Evolutionary conservation across 2,797 vertebrate genomes (phyloP), one percentile per base, ranked within the genome.

Genomic region (Vespertilio murinus): DNA sequence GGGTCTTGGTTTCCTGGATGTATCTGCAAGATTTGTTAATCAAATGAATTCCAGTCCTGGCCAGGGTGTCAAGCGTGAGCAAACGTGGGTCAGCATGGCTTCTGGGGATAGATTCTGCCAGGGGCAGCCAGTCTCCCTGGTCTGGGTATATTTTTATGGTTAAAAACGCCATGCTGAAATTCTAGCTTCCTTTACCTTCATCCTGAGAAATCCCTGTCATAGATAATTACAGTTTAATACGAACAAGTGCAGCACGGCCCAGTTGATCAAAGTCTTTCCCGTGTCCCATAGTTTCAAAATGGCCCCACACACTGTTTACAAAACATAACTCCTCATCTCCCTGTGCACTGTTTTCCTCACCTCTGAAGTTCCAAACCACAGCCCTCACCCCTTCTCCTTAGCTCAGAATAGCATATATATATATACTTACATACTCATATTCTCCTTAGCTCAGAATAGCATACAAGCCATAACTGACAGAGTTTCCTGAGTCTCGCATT

Each of bases 1-100:
- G 45, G 64, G 49, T 82, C 78, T 92, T 86, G 12, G 47, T 78
- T 93, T 92, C 87, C 73, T 74, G 49, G 75, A 6, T 2, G 4
- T 80, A 70, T 71, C 84, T 88, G 56, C 23, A 33, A 82, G 71
- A 90, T 97, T 95, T 97, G 93, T 95, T 97, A 94, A 74, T 77
- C 93, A 97, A 96, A 97, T 95, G 91, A 95, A 47, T 74, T 73
- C 47, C 73, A 54, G 70, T 86, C 28, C 83, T 79, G 82, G 33
- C 33, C 78, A 65, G 56, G 42, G 12, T 69, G 77, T 86, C 16
- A 6, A 61, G 59, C 59, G 59, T 56, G 81, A 73, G 33, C 18
- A 18, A 93, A 80, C 45, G 8, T 45, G n/a, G 59, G 54, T 69
- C 64, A 88, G 35, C 3, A 5, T 73, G 73, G 84, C 69, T 70